Base-by-base conservation (phyloP, 2,113 vertebrate genomes). In the Alouatta palliata region DNA sequence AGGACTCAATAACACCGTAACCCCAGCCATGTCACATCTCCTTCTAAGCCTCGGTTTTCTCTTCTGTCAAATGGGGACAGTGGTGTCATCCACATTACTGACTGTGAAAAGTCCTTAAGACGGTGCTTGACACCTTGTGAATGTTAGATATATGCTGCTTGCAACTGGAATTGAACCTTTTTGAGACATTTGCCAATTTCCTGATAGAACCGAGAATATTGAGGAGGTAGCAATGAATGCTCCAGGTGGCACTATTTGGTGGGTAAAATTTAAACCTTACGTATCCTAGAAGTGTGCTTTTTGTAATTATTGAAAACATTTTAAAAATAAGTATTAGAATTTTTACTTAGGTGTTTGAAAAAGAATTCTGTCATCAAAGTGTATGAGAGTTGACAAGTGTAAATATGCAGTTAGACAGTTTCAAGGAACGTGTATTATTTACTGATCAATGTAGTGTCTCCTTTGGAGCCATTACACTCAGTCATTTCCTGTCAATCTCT, bases 351-450 rank as follows among this genome's bases (percentile, higher is more conserved):
- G 96, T 96, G 81, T 98, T 98, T 98, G 98, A 98, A 98, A 97
- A 96, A 86, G 90, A 96, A 98, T 98, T 98, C 98, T 98, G 98
- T 98, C 98, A 98, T 96, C 97, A 96, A 97, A 98, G 97, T 98
- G 95, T 98, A 97, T 93, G 94, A 96, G 96, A 98, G 96, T 96
- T 99, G 98, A 99, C 98, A 98, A 98, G 98, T 98, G 98, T 99
- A 98, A 99, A 99, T 98, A 99, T 97, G 98, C 98, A 98, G 97
- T 98, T 98, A 99, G 98, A 98, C 98, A 98, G 98, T 98, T 98
- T 98, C 96, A 97, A 97, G 98, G 98, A 98, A 98, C 92, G 98
- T 98, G 98, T 98, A 98, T 98, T 99, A 98, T 99, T 99, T 98
- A 99, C 98, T 98, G 98, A 99, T 99, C 98, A 96, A 98, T 98